phyloP scores from a whole-genome alignment of 2,113 vertebrate species.

The Sterrhoptilus dennistouni region DNA sequence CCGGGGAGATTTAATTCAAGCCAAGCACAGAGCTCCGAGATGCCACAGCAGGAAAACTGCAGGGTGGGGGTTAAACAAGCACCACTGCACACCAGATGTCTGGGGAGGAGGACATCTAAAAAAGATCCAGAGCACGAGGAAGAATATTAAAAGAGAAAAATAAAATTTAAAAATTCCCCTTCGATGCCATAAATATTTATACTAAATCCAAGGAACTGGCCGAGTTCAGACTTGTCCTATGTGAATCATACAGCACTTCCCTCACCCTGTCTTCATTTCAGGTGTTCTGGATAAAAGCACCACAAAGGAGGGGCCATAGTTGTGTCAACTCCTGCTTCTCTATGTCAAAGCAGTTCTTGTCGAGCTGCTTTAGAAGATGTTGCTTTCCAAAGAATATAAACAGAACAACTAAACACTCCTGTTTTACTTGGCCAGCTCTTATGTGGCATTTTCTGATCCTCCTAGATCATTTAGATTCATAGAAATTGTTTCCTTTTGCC shows the following conservation, averaged over 20 bases:
- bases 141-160: neutral
- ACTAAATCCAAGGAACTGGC: slow-evolving; percentile 36
- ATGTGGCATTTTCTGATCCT: neutral
- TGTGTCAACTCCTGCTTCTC: neutral
- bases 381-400: slow-evolving; percentile 13
- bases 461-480: neutral
- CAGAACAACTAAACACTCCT: neutral
- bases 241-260: slow-evolving; percentile 19
- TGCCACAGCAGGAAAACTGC: slow-evolving; percentile 35
- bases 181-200: slow-evolving; percentile 43
- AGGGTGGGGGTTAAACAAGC: slow-evolving; percentile 35
- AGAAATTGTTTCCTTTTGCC: neutral
- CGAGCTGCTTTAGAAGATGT: neutral
- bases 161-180: neutral
- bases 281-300: neutral
- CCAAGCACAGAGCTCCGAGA: slow-evolving; percentile 32
- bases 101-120: neutral
- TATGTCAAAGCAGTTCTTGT: neutral
- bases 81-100: slow-evolving; percentile 49
- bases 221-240: neutral
- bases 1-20: slow-evolving; percentile 3
- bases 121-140: neutral
- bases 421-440: neutral
- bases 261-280: neutral
- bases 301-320: neutral